Conservation (phyloP, 2,888 invertebrate genomes). For the Aphodius granarius region DNA sequence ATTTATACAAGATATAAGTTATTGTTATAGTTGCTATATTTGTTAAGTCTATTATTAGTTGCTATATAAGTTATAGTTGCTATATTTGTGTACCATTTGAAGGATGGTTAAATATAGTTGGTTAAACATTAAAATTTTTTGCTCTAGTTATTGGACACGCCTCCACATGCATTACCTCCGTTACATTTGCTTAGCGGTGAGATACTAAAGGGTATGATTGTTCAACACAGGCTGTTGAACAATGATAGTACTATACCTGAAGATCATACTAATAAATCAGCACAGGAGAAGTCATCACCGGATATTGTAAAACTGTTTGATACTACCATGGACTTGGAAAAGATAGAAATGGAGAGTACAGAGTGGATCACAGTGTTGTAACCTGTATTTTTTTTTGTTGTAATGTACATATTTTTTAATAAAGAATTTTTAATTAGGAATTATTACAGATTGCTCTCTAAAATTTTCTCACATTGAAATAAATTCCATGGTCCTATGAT, state of each 20-base stretch:
- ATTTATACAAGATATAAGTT: no score
- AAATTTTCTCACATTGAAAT: background rate
- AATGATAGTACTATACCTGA: background rate
- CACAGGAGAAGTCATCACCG: background rate
- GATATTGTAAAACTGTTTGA: background rate
- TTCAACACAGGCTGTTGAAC: slow-evolving; percentile 31
- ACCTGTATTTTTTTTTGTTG: background rate
- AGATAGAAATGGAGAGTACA: background rate
- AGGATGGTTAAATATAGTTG: no score
- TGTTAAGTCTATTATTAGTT: no score
- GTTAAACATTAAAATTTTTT: background rate
- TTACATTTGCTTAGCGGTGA: slow-evolving; percentile 44
- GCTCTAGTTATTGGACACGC: slow-evolving; percentile 42
- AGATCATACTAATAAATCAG: background rate
- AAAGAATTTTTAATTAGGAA: background rate
- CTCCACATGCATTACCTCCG: slow-evolving; percentile 49
- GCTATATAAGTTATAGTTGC: no score
- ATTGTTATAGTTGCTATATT: no score
- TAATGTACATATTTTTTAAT: background rate
- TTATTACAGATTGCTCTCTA: background rate
- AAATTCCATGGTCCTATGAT: background rate
- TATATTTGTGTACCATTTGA: no score
- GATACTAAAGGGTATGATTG: slow-evolving; percentile 44
- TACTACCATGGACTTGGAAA: background rate
- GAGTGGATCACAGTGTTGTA: background rate